Conservation (phyloP, 92 coral and sea anemone genomes). For the Paramuricea clavata region DNA sequence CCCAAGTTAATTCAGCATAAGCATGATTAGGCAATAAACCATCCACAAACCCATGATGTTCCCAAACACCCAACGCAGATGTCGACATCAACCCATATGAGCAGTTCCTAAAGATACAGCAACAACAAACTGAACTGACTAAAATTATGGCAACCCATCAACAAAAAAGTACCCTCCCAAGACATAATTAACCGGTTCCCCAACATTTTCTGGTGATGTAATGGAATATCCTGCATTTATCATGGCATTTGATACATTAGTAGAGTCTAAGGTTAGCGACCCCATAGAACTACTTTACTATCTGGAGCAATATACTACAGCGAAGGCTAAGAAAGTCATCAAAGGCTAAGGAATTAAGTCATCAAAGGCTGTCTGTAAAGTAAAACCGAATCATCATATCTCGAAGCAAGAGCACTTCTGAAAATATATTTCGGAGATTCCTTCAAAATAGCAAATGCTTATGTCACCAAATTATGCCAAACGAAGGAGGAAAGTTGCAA, state of each 20-base stretch:
- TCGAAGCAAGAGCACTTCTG: too few species aligned
- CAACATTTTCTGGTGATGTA: constrained; percentile 72
- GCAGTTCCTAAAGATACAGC: constrained; percentile 68
- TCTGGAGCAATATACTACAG: constrained; percentile 73
- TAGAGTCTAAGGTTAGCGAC: constrained; percentile 69
- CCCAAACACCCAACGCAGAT: too few species aligned
- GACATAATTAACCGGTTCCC: constrained; percentile 73
- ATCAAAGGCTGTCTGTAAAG: too few species aligned
- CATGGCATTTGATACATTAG: constrained; percentile 74
- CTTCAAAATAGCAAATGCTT: constrained; percentile 71
- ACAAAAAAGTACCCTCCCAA: constrained; percentile 67
- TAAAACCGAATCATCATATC: too few species aligned
- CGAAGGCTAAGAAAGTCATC: too few species aligned
- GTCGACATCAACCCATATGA: too few species aligned
- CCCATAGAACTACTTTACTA: constrained; percentile 68
- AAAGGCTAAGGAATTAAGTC: too few species aligned
- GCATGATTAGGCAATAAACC: neutral
- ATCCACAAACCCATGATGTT: neutral
- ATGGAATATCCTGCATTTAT: constrained; percentile 74
- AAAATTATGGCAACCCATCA: constrained; percentile 73
- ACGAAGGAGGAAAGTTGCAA: constrained; percentile 72
- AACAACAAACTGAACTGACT: constrained; percentile 67
- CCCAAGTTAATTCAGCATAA: too few species aligned
- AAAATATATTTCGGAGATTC: too few species aligned
- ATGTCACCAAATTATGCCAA: constrained; percentile 65